A percentile compares a stretch with the other conserved stretches of the same genome.
These are phyloP conservation scores for Passer domesticus DNA, from an alignment of 2,113 vertebrate species.

Conservation along the genomic window DNA sequence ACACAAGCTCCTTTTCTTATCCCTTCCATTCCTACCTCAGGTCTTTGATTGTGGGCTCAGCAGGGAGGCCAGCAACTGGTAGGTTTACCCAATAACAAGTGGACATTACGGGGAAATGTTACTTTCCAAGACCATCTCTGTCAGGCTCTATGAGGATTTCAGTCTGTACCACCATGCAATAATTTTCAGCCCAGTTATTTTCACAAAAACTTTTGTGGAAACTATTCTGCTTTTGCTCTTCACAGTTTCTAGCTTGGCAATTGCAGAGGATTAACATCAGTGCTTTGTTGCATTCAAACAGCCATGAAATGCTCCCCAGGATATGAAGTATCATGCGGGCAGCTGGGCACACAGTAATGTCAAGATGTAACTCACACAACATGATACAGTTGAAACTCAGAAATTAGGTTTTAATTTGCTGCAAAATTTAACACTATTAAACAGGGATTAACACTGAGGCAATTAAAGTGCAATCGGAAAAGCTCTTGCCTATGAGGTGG, in stretches of 20 bases:
- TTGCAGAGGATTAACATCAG: not conserved
- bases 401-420: slow-evolving; percentile 52
- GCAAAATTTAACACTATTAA: slow-evolving; percentile 31
- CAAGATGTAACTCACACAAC: not conserved
- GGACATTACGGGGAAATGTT: not conserved
- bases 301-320: not conserved
- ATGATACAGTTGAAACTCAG: not conserved
- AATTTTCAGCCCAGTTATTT: not conserved
- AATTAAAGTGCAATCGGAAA: slow-evolving; percentile 22
- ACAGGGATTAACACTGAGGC: slow-evolving; percentile 8
- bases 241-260: not conserved
- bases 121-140: not conserved
- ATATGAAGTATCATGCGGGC: not conserved
- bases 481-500: not conserved
- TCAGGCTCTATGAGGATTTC: not conserved
- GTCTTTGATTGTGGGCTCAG: not conserved
- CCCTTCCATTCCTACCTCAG: not conserved
- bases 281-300: not conserved
- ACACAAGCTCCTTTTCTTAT: not conserved
- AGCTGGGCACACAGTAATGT: not conserved
- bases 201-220: not conserved
- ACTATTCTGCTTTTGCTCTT: not conserved
- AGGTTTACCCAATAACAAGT: not conserved
- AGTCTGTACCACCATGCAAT: not conserved
- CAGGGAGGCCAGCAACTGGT: not conserved